Percentiles rank a stretch among this genome's conserved stretches.
Conservation (phyloP, 2,113 vertebrate species). For the Felis catus region F.catus_Fca126_mat1.0 CM031420.1:150582501-150583000, state of each 20-base stretch:
- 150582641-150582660: not conserved
- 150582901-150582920: not conserved
- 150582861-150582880: conserved; percentile 48
- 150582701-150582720: not conserved
- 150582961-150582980: not conserved
- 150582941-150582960: not conserved
- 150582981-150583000: not conserved
- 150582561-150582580: not conserved
- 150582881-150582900: conserved; percentile 55
- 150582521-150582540: not conserved
- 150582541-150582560: not conserved
- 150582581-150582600: not conserved
- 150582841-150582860: not conserved
- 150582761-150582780: not conserved
- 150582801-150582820: not conserved
- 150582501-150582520: not conserved
- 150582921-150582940: not conserved
- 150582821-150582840: not conserved
- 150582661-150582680: fast-evolving
- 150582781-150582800: not conserved
- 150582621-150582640: not conserved
- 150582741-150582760: not conserved
- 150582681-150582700: fast-evolving
- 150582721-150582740: not conserved
- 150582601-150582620: not conserved